Evolutionary conservation across 1,140 invertebrate species (phyloP).

Genomic region (Periplaneta americana): DNA sequence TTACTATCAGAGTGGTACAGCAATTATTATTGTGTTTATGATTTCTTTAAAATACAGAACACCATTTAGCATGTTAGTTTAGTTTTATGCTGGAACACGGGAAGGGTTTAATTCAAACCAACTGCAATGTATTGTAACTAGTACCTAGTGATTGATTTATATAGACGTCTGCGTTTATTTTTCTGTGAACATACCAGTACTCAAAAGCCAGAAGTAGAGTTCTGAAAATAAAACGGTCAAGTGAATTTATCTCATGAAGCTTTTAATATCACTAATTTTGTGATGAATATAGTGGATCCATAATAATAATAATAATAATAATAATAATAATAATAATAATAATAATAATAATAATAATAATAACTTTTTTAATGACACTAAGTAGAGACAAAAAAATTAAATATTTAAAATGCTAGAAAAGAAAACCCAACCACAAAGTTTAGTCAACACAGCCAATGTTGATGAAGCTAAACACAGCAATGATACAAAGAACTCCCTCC

Average conservation of each 20-base stretch:
- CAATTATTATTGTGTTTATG: neutral
- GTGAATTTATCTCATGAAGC: neutral
- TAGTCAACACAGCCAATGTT: neutral
- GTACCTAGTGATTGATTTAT: too few species aligned
- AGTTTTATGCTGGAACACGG: neutral
- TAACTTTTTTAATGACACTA: too few species aligned
- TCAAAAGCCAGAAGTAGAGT: neutral
- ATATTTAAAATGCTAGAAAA: neutral
- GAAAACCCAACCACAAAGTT: neutral
- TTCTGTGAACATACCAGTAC: neutral
- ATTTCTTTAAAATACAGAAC: neutral
- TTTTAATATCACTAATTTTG: neutral
- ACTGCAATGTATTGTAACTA: neutral
- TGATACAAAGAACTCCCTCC: neutral
- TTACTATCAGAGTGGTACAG: neutral
- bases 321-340: too few species aligned
- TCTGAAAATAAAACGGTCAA: neutral
- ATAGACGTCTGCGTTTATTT: too few species aligned
- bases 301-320: too few species aligned
- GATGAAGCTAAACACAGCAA: neutral
- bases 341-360: too few species aligned
- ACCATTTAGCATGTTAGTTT: neutral
- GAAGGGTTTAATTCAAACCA: neutral
- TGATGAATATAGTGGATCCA: too few species aligned
- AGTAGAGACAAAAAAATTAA: neutral